Percentiles rank a stretch among this genome's conserved stretches.
These are phyloP conservation scores for Latrodectus elegans DNA, from an alignment of 2,888 invertebrate genomes.

Conservation along the genomic window DNA sequence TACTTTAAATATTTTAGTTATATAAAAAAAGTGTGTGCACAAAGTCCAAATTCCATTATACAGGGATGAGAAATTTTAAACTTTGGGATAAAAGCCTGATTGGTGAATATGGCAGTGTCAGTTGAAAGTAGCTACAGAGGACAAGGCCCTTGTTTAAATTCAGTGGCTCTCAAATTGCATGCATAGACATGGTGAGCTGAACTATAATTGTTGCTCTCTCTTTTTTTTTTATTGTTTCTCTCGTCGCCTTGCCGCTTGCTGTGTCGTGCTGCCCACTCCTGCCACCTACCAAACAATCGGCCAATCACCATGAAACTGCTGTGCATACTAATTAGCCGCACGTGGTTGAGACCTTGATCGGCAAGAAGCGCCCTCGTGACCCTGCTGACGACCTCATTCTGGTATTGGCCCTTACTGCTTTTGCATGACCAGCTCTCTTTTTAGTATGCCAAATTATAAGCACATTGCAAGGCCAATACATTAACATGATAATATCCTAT, in stretches of 20 bases:
- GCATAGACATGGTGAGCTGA: constrained; percentile 67
- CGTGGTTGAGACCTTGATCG: constrained; percentile 70
- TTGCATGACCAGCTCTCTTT: constrained; percentile 74
- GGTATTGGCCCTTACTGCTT: constrained; percentile 82
- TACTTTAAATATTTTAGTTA: too few relatives aligned
- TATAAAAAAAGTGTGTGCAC: neutral
- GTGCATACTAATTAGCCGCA: constrained; percentile 75
- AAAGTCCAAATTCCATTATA: neutral
- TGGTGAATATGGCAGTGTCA: neutral
- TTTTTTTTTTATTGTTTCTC: constrained; percentile 75
- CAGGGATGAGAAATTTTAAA: too few relatives aligned
- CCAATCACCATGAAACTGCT: constrained; percentile 74
- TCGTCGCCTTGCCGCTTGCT: constrained; percentile 77
- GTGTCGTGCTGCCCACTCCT: constrained; percentile 76
- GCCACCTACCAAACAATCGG: constrained; percentile 71
- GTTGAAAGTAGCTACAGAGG: constrained; percentile 58
- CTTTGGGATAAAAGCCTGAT: too few relatives aligned
- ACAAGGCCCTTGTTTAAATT: constrained; percentile 40
- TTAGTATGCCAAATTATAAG: constrained; percentile 37
- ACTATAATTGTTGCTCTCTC: constrained; percentile 72
- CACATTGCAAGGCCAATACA: constrained; percentile 56
- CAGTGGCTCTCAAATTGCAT: constrained; percentile 51
- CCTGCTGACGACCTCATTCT: constrained; percentile 92
- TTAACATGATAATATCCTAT: neutral
- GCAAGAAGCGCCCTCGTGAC: constrained; percentile 85